Evolutionary conservation across 2,797 vertebrate species (phyloP).

Genomic region (Acanthurus lineatus): DNA sequence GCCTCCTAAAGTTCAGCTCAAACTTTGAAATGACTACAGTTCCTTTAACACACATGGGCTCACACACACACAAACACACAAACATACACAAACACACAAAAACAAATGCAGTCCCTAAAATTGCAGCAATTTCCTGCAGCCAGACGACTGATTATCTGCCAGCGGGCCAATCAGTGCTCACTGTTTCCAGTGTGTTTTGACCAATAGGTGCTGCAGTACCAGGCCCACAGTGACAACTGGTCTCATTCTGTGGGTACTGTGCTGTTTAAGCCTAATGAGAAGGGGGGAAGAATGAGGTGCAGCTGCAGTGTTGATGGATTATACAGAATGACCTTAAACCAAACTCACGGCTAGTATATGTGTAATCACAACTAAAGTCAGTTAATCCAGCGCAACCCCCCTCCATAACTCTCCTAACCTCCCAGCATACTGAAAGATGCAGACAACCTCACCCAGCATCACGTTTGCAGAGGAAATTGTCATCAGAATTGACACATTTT

Average conservation of each 20-base stretch:
- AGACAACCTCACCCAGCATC: conserved; percentile 38
- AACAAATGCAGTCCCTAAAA: conserved; percentile 16
- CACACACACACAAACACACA: background rate
- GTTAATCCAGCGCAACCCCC: conserved; percentile 38
- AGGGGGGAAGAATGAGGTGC: conserved; percentile 11
- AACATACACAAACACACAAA: background rate
- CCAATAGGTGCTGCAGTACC: conserved; percentile 24
- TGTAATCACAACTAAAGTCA: conserved; percentile 61
- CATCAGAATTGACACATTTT: conserved; percentile 47
- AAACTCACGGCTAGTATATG: conserved; percentile 47
- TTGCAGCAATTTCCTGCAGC: conserved; percentile 14
- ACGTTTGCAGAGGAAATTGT: conserved; percentile 32
- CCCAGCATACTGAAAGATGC: conserved; percentile 29
- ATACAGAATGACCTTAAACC: conserved; percentile 59
- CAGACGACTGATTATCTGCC: conserved; percentile 33
- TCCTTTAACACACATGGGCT: conserved; percentile 1
- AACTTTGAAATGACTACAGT: conserved; percentile 22
- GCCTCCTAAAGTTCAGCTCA: conserved; percentile 42
- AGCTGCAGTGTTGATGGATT: conserved; percentile 49
- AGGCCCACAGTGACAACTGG: conserved; percentile 24
- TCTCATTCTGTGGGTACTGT: conserved; percentile 16
- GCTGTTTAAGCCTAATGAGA: conserved; percentile 43
- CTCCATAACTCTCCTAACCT: conserved; percentile 1
- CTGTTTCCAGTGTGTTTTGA: conserved; percentile 21
- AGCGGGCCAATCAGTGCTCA: conserved; percentile 31